Evolutionary conservation across 2,113 vertebrate species (phyloP).

Genomic region (Oostethus manadensis): DNA sequence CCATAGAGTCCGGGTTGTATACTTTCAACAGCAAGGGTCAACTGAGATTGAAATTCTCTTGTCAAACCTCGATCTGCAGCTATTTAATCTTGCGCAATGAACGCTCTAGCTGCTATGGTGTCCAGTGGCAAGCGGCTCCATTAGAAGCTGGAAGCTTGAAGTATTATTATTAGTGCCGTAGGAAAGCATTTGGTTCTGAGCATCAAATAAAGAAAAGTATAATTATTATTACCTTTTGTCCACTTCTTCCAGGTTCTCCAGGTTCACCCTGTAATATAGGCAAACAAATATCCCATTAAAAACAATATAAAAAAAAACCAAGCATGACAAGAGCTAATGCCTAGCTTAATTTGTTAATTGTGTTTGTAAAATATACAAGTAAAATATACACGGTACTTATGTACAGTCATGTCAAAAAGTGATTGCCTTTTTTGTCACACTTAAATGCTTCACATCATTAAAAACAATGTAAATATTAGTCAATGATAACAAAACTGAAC

Average conservation of each 20-base stretch:
- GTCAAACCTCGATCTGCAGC: slow-evolving; percentile 6
- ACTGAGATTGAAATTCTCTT: slow-evolving; percentile 18
- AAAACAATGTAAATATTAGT: no score
- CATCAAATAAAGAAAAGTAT: not conserved
- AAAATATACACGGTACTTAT: not conserved
- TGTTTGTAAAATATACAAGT: no score
- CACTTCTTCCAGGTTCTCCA: slow-evolving; percentile 87
- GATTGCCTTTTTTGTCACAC: no score
- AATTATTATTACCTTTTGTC: slow-evolving; percentile 82
- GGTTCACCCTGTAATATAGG: slow-evolving; percentile 86
- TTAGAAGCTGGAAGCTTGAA: not conserved
- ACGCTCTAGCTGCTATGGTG: not conserved
- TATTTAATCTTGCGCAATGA: slow-evolving; percentile 9
- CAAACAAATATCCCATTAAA: slow-evolving; percentile 7
- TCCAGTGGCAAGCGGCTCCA: not conserved
- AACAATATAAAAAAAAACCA: no score
- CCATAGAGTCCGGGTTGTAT: slow-evolving; percentile 4
- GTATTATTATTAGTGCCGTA: no score
- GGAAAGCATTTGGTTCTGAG: not conserved
- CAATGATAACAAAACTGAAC: no score
- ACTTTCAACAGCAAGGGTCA: slow-evolving; percentile 12
- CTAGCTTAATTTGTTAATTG: no score
- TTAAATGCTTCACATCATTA: no score
- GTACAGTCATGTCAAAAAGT: no score
- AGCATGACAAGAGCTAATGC: no score